Evolutionary conservation across 2,797 vertebrate genomes (phyloP), one percentile per base, ranked within the genome.

Genomic region (Kryptopterus vitreolus): DNA sequence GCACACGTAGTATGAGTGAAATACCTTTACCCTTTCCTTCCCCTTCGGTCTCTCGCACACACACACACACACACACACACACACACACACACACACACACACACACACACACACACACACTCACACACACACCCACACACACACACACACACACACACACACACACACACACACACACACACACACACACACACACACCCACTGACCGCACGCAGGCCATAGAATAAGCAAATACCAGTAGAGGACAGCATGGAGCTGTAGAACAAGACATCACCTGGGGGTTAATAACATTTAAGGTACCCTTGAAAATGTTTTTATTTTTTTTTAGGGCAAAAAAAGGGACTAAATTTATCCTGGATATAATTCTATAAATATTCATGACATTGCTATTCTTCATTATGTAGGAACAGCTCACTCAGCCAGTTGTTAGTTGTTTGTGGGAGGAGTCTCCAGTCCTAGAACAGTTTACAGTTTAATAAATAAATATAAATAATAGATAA

Each of bases 241-340:
- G 86, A 81, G 82, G 86, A 81, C 81, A 87, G 84, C 69, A 81
- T 50, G 78, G 58, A 84, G 78, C 84, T 84, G 59, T 68, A 57
- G 2, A 24, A 33, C 12, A 3, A 70, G 9, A 33, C 1, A 20
- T 69, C 24, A 69, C 24, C 66, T 16, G 1, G 7, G 46, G 46
- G 66, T 13, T 50, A 33, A 52, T 22, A 69, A 48, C 46, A 52
- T 71, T 52, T 71, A 13, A 31, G 13, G 50, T 72, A n/a, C 48
- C 48, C 29, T 33, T 53, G 31, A 71, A n/a, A 71, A 6, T 71
- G 8, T 53, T 52, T 55, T 0, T 9, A 16, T 16, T 48, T 48
- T 48, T 68, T 46, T 3, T 35, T 6, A 10, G 43, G n/a, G 9
- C 3, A 63, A 35, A 65, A 6, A 43, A 66, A 13, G 8, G 13